A percentile compares a stretch with the other conserved stretches of the same genome.
phyloP scores from a whole-genome alignment of 2,888 invertebrate genomes.

The Carabus problematicus region DNA sequence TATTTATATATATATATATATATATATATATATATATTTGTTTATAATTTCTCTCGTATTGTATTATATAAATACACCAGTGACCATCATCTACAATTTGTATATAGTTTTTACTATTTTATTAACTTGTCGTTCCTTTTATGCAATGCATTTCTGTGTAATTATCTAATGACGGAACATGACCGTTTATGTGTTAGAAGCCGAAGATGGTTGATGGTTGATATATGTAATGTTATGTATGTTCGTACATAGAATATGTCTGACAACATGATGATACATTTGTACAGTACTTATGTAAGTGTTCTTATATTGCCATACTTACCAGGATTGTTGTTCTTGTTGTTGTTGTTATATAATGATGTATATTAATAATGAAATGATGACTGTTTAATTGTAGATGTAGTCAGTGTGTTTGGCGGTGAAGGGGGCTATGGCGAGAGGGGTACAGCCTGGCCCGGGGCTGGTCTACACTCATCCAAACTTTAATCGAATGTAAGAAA shows the following conservation, averaged over 20 bases:
- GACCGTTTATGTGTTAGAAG: too few species aligned
- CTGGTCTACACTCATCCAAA: slow-evolving; percentile 35
- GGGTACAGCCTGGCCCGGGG: slow-evolving; percentile 59
- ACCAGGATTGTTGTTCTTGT: neutral
- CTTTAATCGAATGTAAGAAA: slow-evolving; percentile 18
- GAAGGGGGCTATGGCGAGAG: slow-evolving; percentile 66
- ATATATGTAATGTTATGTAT: too few species aligned
- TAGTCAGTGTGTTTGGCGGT: slow-evolving; percentile 89
- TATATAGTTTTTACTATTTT: too few species aligned
- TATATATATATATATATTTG: too few species aligned
- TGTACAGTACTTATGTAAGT: neutral
- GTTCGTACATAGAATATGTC: neutral
- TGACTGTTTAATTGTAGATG: slow-evolving; percentile 69
- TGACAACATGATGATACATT: neutral
- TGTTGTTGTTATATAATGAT: neutral
- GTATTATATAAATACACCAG: too few species aligned
- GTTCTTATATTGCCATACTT: neutral
- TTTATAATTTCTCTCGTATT: too few species aligned
- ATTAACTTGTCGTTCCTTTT: too few species aligned
- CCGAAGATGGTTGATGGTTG: too few species aligned
- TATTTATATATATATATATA: too few species aligned
- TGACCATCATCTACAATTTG: too few species aligned
- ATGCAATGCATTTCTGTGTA: too few species aligned
- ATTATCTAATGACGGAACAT: too few species aligned
- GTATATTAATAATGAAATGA: slow-evolving; percentile 13